A percentile compares a stretch with the other conserved stretches of the same genome.
Conservation (phyloP, 2,888 invertebrate genomes). For the Griposia aprilina region DNA sequence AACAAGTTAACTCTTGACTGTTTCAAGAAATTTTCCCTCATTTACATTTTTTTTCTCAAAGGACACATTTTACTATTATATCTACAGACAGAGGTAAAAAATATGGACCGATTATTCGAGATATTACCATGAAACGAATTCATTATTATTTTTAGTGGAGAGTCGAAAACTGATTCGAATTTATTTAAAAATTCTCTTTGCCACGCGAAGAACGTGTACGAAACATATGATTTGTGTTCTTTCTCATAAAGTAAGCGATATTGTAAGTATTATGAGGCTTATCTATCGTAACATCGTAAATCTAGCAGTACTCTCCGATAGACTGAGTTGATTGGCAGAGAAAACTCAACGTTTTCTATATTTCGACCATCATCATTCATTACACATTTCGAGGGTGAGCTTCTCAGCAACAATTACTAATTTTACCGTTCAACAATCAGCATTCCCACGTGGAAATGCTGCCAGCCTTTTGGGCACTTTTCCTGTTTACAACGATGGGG, state of each 20-base stretch:
- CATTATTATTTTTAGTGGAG: not conserved
- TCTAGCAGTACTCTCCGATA: not conserved
- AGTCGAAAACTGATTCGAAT: not conserved
- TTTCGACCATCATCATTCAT: not conserved
- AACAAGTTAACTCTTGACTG: conserved; percentile 69
- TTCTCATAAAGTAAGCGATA: no score
- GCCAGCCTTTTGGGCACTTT: no score
- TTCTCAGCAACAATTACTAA: no score
- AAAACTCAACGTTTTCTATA: not conserved
- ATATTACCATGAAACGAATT: conserved; percentile 40
- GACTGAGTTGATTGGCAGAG: not conserved
- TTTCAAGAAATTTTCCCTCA: conserved; percentile 72
- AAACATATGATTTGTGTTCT: not conserved
- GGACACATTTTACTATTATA: conserved; percentile 50
- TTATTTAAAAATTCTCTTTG: not conserved
- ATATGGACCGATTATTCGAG: conserved; percentile 45
- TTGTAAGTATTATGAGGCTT: not conserved
- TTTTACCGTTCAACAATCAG: not conserved
- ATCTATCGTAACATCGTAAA: not conserved
- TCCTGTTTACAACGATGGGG: no score
- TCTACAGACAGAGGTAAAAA: conserved; percentile 39
- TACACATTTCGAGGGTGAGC: not conserved
- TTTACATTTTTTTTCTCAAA: conserved; percentile 78
- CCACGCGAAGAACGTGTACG: not conserved
- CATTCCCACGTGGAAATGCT: not conserved